Evolutionary conservation across 2,888 invertebrate species (phyloP).

Genomic region (Leptogaster cylindrica): DNA sequence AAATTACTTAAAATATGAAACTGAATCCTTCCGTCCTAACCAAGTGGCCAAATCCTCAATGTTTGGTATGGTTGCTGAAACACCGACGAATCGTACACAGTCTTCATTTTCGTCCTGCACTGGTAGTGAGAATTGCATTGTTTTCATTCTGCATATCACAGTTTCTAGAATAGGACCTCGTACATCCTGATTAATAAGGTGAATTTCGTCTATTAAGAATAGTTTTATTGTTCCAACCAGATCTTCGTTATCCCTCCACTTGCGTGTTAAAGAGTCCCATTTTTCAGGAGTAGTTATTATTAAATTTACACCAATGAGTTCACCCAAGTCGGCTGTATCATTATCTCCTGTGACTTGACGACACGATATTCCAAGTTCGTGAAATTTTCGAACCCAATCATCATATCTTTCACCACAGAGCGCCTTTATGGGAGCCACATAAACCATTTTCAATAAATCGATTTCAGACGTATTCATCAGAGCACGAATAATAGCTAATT

Average conservation of each 20-base stretch:
- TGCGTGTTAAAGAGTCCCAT: constrained; percentile 81
- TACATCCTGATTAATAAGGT: constrained; percentile 73
- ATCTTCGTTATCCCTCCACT: constrained; percentile 72
- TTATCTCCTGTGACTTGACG: constrained; percentile 80
- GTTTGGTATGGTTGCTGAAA: constrained; percentile 81
- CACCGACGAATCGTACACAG: constrained; percentile 70
- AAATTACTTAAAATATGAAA: constrained; percentile 41
- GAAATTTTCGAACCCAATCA: constrained; percentile 78
- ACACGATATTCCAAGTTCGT: constrained; percentile 67
- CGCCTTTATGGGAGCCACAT: constrained; percentile 85
- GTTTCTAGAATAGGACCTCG: constrained; percentile 81
- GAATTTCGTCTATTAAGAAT: constrained; percentile 79
- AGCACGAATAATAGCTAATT: constrained; percentile 75
- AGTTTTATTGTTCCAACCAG: constrained; percentile 70
- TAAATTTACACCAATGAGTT: constrained; percentile 65
- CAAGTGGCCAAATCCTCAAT: constrained; percentile 77
- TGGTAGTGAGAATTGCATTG: constrained; percentile 63
- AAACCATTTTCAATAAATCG: constrained; percentile 72
- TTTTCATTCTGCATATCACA: constrained; percentile 82
- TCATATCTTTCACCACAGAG: constrained; percentile 73
- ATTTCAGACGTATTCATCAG: constrained; percentile 65
- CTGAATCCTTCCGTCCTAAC: constrained; percentile 66
- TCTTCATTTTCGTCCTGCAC: neutral
- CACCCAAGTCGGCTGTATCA: constrained; percentile 67
- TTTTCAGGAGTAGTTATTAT: constrained; percentile 85